These are phyloP conservation scores for Sminthurides bifidus DNA, from an alignment of 1,140 invertebrate genomes.

Conservation along the genomic window DNA sequence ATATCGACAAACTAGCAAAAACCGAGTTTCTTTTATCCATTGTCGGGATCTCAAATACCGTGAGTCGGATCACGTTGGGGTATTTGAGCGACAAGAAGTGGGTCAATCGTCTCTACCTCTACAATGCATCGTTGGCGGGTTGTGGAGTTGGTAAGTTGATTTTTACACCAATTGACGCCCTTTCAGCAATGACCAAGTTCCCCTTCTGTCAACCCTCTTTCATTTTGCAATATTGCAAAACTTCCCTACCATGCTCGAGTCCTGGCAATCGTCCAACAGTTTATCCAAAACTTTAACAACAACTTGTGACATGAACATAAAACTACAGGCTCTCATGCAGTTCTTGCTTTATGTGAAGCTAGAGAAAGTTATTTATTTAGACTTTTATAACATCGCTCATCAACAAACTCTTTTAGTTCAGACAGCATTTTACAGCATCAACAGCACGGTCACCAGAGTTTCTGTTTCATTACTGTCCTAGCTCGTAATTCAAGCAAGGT, in stretches of 20 bases:
- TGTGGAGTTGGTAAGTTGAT: conserved; percentile 61
- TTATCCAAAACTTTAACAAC: too few relatives aligned
- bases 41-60: conserved; percentile 51
- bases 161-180: not conserved
- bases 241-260: not conserved
- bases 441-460: too few relatives aligned
- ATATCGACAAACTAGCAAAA: conserved; percentile 43
- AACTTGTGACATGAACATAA: too few relatives aligned
- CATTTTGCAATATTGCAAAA: conserved; percentile 13
- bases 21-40: conserved; percentile 55
- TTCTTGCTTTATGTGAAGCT: too few relatives aligned
- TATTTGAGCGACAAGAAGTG: conserved; percentile 75
- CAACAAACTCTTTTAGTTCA: too few relatives aligned
- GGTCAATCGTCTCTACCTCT: conserved; percentile 76
- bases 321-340: too few relatives aligned
- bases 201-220: not conserved
- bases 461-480: too few relatives aligned
- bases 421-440: too few relatives aligned
- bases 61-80: conserved; percentile 59
- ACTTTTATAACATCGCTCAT: too few relatives aligned
- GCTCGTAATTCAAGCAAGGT: too few relatives aligned
- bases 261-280: not conserved
- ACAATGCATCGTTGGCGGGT: conserved; percentile 70
- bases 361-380: too few relatives aligned
- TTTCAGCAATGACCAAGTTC: not conserved